Evolutionary conservation across 2,797 vertebrate species (phyloP), one percentile per base, ranked within the genome.

Genomic region (Podarcis siculus): DNA sequence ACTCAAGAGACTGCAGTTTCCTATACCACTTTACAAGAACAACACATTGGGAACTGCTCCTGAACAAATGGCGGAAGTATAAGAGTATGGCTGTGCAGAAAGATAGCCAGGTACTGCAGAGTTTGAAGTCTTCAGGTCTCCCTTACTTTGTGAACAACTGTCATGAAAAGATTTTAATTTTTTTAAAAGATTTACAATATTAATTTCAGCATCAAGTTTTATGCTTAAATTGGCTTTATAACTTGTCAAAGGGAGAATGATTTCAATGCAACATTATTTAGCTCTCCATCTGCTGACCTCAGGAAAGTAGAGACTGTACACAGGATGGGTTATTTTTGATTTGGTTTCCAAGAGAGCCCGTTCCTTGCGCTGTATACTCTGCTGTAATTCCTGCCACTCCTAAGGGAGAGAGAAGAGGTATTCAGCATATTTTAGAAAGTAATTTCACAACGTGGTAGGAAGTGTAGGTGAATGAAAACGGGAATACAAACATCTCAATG

Each of bases 321-420:
- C 98, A 0, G 99, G 97, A 93, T 99, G 99, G 0, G 99, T 99
- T 96, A 99, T 97, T 97, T 99, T 99, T 23, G 99, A 99, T 97
- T 99, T 99, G n/a, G 99, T 99, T 97, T 99, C 99, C 89, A 99
- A 96, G 78, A 99, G 97, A 6, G 99, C 99, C 84, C 98, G 95
- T 90, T 99, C 98, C 92, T 99, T 98, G 90, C 99, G 96, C 95
- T 99, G 99, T 97, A 99, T 99, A 95, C 99, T 99, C 92, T 99
- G 99, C 91, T 99, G 99, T 92, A 99, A 92, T 82, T 98, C 99
- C 96, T 99, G 98, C 99, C 99, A 99, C 90, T 99, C 99, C 99
- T 99, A 95, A 82, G 27, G 89, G 91, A 87, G 66, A 90, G 42
- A 90, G 64, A 95, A 95, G 82, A 89, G 32, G 8, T 37, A 77